Conservation (phyloP, 1,140 invertebrate genomes). For the Meloidogyne floridensis region DNA sequence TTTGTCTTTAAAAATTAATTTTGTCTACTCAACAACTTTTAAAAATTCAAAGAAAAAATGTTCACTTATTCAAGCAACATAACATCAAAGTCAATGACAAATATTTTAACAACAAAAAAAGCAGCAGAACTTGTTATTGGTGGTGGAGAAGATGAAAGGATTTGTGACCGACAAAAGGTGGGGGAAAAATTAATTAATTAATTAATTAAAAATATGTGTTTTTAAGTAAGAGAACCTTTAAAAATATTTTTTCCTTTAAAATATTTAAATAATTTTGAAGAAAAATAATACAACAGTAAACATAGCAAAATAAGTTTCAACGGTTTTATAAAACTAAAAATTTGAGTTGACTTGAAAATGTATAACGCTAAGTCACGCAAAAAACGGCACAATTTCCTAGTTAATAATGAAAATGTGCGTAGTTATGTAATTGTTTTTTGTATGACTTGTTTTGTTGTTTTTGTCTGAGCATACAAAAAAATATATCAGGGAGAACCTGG, state of each 20-base stretch:
- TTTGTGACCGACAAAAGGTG: constrained; percentile 6
- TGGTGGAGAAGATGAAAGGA: background rate
- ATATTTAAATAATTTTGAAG: background rate
- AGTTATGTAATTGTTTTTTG: background rate
- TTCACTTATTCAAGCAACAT: background rate
- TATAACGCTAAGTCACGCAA: no score
- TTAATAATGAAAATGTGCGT: background rate
- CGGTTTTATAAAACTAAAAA: no score
- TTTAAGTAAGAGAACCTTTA: background rate
- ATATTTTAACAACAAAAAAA: constrained; percentile 2
- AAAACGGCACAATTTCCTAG: no score
- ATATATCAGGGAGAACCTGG: background rate
- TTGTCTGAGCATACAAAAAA: background rate
- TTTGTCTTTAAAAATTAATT: background rate
- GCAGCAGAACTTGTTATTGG: background rate
- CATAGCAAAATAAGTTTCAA: background rate
- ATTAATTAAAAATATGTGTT: no score
- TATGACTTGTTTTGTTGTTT: background rate
- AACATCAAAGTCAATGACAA: constrained; percentile 7
- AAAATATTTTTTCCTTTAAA: no score
- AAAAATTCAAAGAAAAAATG: background rate
- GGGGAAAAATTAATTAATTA: background rate
- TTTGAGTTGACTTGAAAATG: no score
- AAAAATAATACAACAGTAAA: constrained; percentile 10
- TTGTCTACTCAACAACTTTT: background rate